phyloP scores from a whole-genome alignment of 2,888 invertebrate species.

The Eupeodes luniger region DNA sequence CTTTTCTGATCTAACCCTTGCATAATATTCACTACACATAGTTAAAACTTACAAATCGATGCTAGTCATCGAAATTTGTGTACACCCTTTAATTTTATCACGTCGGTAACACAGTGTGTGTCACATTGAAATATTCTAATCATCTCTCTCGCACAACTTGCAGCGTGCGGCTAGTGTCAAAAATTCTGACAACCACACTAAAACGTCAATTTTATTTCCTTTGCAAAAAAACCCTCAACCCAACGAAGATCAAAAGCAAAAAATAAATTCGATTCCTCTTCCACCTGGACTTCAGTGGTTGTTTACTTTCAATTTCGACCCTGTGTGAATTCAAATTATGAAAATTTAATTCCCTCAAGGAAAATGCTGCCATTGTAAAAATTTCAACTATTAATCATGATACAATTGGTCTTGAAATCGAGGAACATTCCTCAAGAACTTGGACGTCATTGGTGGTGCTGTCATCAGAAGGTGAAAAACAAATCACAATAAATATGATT shows the following conservation, averaged over 20 bases:
- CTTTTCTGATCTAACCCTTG: no score
- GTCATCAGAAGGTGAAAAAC: slow-evolving; percentile 76
- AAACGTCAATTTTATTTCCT: slow-evolving; percentile 14
- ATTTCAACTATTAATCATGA: slow-evolving; percentile 58
- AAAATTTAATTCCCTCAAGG: slow-evolving; percentile 51
- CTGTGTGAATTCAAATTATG: slow-evolving; percentile 56
- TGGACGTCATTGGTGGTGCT: slow-evolving; percentile 73
- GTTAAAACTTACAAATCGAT: no score
- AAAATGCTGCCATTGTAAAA: slow-evolving; percentile 55
- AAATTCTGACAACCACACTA: slow-evolving; percentile 14
- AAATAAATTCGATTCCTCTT: slow-evolving; percentile 18
- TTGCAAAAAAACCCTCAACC: slow-evolving; percentile 11
- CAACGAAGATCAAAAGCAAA: slow-evolving; percentile 5
- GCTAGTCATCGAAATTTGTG: no score
- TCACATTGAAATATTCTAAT: not conserved
- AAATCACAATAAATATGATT: slow-evolving; percentile 52
- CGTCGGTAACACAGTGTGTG: not conserved
- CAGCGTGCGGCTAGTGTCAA: slow-evolving; percentile 17
- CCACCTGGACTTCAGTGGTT: slow-evolving; percentile 32
- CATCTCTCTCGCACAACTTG: not conserved
- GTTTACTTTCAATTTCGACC: slow-evolving; percentile 49
- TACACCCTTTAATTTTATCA: not conserved
- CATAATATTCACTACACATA: no score
- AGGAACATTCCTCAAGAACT: slow-evolving; percentile 74
- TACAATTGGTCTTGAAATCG: slow-evolving; percentile 68